Percentiles rank a stretch among this genome's conserved stretches.
These are phyloP conservation scores for Peromyscus attwateri DNA, from an alignment of 2,797 vertebrate species.

Conservation along the genomic window DNA sequence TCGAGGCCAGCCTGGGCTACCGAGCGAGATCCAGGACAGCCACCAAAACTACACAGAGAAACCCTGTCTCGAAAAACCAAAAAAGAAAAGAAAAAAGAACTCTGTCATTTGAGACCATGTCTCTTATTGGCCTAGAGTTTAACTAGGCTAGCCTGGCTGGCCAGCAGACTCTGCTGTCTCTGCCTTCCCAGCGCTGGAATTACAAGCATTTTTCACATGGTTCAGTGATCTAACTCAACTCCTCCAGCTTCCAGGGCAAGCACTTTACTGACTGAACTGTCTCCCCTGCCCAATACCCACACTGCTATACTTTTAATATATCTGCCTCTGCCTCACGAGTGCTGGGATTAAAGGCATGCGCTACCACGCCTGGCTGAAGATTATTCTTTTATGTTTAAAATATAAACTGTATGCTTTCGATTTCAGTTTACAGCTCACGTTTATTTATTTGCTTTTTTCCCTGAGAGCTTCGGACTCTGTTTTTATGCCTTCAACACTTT, in stretches of 20 bases:
- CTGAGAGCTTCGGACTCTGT: background rate
- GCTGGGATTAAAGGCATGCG: background rate
- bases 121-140: background rate
- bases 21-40: too few relatives aligned
- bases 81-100: too few relatives aligned
- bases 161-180: background rate
- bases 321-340: background rate
- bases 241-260: background rate
- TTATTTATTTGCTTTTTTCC: background rate
- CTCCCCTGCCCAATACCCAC: background rate
- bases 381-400: conserved; percentile 5
- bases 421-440: conserved; percentile 1
- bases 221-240: background rate
- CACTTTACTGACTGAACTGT: background rate
- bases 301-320: background rate
- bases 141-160: background rate
- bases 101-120: background rate
- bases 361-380: background rate
- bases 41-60: too few relatives aligned
- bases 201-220: background rate
- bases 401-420: background rate
- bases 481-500: background rate
- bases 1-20: too few relatives aligned
- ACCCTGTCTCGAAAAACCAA: too few relatives aligned
- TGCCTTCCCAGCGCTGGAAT: background rate